Evolutionary conservation across 2,888 invertebrate genomes (phyloP), one percentile per base, ranked within the genome.

Genomic region (Drosophila gaucha): DNA sequence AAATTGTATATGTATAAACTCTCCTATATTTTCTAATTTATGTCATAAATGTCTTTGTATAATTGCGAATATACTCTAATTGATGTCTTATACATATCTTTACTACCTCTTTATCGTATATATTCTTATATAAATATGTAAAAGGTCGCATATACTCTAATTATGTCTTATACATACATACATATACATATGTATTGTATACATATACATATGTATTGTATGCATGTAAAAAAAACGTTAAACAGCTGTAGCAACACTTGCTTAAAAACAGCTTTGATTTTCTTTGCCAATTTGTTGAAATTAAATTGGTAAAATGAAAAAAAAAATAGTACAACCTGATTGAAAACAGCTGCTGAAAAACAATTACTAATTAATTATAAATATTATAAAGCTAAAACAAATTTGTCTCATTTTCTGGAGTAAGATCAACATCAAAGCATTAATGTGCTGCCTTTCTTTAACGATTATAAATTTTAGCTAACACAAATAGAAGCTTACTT

Each of bases 401-500:
- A n/a, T n/a, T n/a, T n/a, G n/a, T n/a, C n/a, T n/a, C 4, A 24
- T 9, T 24, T 24, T 9, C n/a, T 14, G 9, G 8, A n/a, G 6
- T 22, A n/a, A n/a, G 22, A 39, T 39, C 43, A 18, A 16, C 28
- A 18, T 22, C 39, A 39, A 39, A 22, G 39, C 26, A 2, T 28
- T 43, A 18, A 12, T 4, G 16, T 28, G 16, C 28, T 2, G 28
- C n/a, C 8, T 20, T 12, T 16, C n/a, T n/a, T 18, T 18, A n/a
- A 30, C 28, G n/a, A 44, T n/a, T 30, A 44, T 30, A 44, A 44
- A 44, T 44, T 30, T 44, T n/a, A 20, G 18, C 18, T 30, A 30
- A 8, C 12, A 41, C 2, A 12, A 26, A 14, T 10, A 39, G n/a
- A 8, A 20, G 6, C n/a, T n/a, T n/a, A n/a, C n/a, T n/a, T n/a